Percentiles rank a stretch among this genome's conserved stretches.
These are phyloP conservation scores for Mionectes macconnelli DNA, from an alignment of 2,113 vertebrate species.

Conservation along the genomic window DNA sequence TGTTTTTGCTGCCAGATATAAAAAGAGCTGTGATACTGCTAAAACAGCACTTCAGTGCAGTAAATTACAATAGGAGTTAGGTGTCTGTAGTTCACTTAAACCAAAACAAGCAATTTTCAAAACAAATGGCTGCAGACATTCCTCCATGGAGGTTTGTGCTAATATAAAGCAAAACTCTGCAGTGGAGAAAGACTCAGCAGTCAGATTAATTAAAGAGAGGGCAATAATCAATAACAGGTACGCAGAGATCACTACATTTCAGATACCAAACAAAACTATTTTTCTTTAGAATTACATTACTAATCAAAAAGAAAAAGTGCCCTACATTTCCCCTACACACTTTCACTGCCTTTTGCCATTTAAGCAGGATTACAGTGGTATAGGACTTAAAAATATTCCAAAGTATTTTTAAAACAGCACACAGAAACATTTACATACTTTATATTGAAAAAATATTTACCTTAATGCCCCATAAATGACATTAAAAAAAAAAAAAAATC, in stretches of 20 bases:
- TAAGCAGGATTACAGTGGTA: background rate
- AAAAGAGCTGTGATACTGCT: background rate
- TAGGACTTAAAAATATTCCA: background rate
- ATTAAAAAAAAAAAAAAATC: background rate
- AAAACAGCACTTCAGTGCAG: background rate
- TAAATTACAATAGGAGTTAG: background rate
- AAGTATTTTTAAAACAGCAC: background rate
- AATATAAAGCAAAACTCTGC: background rate
- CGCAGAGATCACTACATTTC: background rate
- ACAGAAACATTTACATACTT: background rate
- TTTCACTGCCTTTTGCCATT: background rate
- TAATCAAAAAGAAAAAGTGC: background rate
- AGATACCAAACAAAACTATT: background rate
- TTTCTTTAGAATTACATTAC: background rate
- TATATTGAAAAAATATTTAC: background rate
- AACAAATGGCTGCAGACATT: background rate
- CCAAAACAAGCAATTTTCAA: background rate
- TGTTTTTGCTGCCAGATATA: background rate
- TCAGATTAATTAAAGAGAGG: background rate
- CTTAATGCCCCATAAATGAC: background rate
- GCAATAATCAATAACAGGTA: background rate
- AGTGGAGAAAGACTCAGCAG: background rate
- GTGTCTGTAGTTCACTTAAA: background rate
- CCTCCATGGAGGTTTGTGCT: background rate
- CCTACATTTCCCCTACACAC: background rate